Percentiles rank a stretch among this genome's conserved stretches.
These are phyloP conservation scores for Phocoena phocoena DNA, from an alignment of 2,113 vertebrate species.

Conservation along the genomic window DNA sequence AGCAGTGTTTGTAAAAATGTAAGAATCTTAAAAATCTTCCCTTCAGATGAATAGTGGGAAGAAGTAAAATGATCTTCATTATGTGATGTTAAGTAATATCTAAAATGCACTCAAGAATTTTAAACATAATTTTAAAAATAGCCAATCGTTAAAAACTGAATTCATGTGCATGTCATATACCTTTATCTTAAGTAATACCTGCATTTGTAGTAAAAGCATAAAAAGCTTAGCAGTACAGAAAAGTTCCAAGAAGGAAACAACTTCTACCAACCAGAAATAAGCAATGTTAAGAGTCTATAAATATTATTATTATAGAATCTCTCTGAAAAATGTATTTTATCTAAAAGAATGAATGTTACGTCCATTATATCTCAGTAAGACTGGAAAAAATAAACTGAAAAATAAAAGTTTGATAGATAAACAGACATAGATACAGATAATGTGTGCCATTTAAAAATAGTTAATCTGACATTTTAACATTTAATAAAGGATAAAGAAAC, in stretches of 20 bases:
- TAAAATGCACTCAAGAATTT: background rate
- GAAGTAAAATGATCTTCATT: background rate
- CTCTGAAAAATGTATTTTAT: background rate
- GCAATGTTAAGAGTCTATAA: background rate
- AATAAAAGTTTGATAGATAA: background rate
- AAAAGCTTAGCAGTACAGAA: background rate
- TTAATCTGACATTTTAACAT: background rate
- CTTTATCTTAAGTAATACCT: background rate
- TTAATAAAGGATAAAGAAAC: background rate
- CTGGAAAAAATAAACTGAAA: background rate
- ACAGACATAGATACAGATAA: background rate
- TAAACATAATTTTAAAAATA: background rate
- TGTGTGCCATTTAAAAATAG: background rate
- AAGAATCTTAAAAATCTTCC: conserved; percentile 20
- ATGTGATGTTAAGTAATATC: background rate
- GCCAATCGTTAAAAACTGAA: conserved; percentile 17
- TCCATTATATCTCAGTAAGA: background rate
- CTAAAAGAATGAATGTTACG: background rate
- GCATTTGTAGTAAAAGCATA: background rate
- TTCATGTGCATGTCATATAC: background rate
- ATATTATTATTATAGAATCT: background rate
- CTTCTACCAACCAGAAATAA: background rate
- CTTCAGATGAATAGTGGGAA: background rate
- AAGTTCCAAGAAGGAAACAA: background rate
- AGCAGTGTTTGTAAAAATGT: background rate